Base-by-base conservation (phyloP, 1,140 invertebrate genomes). In the Coptotermes formosanus region DNA sequence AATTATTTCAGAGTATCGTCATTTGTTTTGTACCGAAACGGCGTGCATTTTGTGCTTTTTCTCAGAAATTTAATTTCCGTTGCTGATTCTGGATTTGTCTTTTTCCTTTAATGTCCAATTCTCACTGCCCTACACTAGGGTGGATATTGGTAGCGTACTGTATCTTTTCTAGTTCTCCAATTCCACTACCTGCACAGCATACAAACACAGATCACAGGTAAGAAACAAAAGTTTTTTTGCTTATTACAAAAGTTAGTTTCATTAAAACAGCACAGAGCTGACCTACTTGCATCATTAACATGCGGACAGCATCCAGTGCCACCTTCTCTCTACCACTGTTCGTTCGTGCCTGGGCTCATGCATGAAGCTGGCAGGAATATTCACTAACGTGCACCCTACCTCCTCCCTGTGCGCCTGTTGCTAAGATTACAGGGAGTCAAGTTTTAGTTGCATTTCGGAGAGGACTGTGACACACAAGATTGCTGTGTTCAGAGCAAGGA, bases 181-280 rank as follows among this genome's bases (percentile, higher is more conserved):
- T 30, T 3, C 59, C 25, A 30, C 6, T 75, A 75, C 16, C n/a
- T n/a, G 4, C 64, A 30, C 21, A 19, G 21, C 19, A 30, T 16
- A n/a, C 9, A 75, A 75, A 75, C 64, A 75, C 64, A 75, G 25
- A 30, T 75, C 4, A 75, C n/a, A 75, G 64, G 64, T 75, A 75
- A 30, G 3, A 7, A 75, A 64, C 6, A 25, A 30, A 75, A 75
- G n/a, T 8, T 25, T 75, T 55, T 75, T n/a, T 75, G 4, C 1
- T 75, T 75, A 75, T 75, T 75, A 75, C 25, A 14, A 75, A 75
- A 75, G 64, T 75, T 75, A 30, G n/a, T 75, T 75, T 75, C 64
- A 75, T 75, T 30, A 75, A 25, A 75, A 9, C 64, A 16, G 4
- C n/a, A 75, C n/a, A 75, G 7, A 75, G n/a, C 64, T 75, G 64